Evolutionary conservation across 2,113 vertebrate genomes (phyloP).

Genomic region (Oncorhynchus clarkii): DNA sequence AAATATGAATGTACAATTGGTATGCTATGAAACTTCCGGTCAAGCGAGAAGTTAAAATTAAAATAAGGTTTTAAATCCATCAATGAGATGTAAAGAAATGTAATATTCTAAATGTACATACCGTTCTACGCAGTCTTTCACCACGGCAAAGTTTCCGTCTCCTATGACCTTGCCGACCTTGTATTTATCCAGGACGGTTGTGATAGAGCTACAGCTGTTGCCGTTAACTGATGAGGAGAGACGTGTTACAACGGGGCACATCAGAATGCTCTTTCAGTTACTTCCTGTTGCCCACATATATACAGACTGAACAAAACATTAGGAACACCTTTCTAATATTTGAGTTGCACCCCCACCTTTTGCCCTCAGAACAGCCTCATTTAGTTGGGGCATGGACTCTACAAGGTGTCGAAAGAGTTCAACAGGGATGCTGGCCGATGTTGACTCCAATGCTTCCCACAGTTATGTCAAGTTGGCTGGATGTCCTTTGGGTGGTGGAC

Average conservation of each 20-base stretch:
- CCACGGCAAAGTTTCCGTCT: constrained; percentile 96
- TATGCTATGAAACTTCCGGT: no score
- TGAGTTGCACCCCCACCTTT: no score
- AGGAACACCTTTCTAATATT: no score
- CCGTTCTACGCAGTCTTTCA: constrained; percentile 93
- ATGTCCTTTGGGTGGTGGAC: no score
- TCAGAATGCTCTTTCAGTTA: not conserved
- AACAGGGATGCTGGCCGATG: no score
- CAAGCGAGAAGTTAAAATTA: not conserved
- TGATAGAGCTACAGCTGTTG: constrained; percentile 77
- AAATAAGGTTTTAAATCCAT: not conserved
- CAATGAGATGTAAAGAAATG: not conserved
- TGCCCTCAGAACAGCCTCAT: no score
- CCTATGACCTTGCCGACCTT: constrained; percentile 95
- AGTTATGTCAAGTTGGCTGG: no score
- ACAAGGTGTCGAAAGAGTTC: no score
- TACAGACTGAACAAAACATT: not conserved
- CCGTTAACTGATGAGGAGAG: constrained; percentile 80
- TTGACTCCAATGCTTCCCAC: no score
- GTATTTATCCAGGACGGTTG: constrained; percentile 88
- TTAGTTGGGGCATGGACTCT: no score
- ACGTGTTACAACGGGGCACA: not conserved
- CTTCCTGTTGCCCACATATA: no score
- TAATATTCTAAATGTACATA: constrained; percentile 53
- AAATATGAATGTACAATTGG: not conserved